These are phyloP conservation scores for Pluvianellus socialis DNA, from an alignment of 2,113 vertebrate species.

Conservation along the genomic window DNA sequence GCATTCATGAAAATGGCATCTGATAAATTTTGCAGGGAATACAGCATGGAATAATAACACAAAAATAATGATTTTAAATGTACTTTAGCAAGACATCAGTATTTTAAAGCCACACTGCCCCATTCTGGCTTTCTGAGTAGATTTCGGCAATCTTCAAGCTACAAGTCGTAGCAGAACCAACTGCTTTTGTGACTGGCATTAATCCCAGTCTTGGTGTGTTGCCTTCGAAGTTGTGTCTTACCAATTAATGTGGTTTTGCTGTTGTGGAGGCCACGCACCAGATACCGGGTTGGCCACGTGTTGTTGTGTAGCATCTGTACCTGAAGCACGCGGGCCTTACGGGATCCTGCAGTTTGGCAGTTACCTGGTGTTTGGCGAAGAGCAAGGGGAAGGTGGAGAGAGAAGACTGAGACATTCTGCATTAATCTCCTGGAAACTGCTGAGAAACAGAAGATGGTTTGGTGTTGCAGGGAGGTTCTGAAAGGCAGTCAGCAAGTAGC, in stretches of 20 bases:
- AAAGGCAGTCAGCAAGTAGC: fast-evolving
- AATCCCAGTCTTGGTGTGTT: not conserved
- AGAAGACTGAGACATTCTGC: not conserved
- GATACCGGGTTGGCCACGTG: fast-evolving
- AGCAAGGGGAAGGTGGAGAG: not conserved
- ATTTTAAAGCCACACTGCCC: not conserved
- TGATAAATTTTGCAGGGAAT: not conserved
- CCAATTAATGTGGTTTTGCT: not conserved
- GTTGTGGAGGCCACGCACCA: not conserved
- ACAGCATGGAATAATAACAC: not conserved
- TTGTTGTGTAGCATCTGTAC: fast-evolving
- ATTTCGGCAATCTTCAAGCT: not conserved
- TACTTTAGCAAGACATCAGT: not conserved
- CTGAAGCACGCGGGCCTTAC: not conserved
- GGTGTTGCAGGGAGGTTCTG: not conserved
- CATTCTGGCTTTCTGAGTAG: not conserved
- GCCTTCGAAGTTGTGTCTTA: not conserved
- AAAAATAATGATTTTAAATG: not conserved
- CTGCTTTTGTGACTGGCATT: not conserved
- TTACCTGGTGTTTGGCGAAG: not conserved
- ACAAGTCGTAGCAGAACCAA: not conserved
- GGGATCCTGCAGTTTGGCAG: not conserved
- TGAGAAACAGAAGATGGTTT: not conserved
- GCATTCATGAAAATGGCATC: not conserved
- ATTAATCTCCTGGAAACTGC: not conserved